Conservation (phyloP, 2,888 invertebrate genomes). For the Drosophila koepferae region DNA sequence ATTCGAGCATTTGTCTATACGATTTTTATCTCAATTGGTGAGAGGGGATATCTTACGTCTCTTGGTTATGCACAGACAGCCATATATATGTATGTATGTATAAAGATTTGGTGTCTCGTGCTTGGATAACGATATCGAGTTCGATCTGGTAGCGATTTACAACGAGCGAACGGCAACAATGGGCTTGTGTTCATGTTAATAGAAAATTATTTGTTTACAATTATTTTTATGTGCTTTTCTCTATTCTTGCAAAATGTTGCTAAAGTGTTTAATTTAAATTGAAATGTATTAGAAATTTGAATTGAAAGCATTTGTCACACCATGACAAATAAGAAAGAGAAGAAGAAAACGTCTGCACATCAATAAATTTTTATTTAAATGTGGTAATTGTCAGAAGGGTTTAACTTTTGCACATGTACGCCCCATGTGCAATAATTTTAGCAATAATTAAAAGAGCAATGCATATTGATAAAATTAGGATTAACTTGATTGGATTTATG, state of each 20-base stretch:
- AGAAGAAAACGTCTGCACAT: conserved; percentile 9
- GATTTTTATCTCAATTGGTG: conserved; percentile 65
- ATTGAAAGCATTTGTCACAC: conserved; percentile 49
- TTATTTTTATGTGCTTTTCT: conserved; percentile 42
- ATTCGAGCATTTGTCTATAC: conserved; percentile 25
- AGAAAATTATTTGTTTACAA: conserved; percentile 78
- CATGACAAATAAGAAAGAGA: conserved; percentile 5
- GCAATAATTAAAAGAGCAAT: conserved; percentile 5
- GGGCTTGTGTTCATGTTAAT: conserved; percentile 53
- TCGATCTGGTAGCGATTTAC: conserved; percentile 75
- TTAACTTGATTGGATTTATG: conserved; percentile 11
- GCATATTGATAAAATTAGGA: conserved; percentile 8
- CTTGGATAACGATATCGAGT: conserved; percentile 75
- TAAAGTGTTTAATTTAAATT: conserved; percentile 61
- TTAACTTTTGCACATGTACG: conserved; percentile 24
- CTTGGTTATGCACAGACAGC: conserved; percentile 40
- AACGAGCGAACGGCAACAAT: conserved; percentile 4
- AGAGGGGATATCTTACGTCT: conserved; percentile 35
- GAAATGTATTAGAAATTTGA: conserved; percentile 62
- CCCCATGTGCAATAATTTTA: conserved; percentile 6
- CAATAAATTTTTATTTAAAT: conserved; percentile 55
- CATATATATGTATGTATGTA: conserved; percentile 9
- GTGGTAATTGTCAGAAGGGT: conserved; percentile 11
- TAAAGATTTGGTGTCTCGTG: conserved; percentile 25
- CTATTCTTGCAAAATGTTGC: conserved; percentile 40